A percentile compares a stretch with the other conserved stretches of the same genome.
phyloP scores from a whole-genome alignment of 2,888 invertebrate species.

The Blastobasis adustella region DNA sequence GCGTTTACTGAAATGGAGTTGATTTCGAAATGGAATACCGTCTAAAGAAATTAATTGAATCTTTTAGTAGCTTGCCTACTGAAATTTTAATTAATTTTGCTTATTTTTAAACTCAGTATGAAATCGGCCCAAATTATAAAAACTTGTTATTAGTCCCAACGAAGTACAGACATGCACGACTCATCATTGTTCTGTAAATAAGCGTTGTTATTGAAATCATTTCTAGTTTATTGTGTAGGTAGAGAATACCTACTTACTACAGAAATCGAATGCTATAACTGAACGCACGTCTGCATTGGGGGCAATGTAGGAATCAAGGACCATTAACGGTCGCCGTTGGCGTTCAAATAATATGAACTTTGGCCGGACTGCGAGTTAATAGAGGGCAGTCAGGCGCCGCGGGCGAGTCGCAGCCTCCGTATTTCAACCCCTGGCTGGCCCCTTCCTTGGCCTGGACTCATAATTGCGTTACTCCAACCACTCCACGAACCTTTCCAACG shows the following conservation, averaged over 20 bases:
- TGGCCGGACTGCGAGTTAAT: slow-evolving; percentile 2
- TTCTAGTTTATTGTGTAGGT: neutral
- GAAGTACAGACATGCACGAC: neutral
- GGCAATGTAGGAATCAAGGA: neutral
- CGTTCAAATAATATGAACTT: slow-evolving; percentile 1
- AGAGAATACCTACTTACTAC: neutral
- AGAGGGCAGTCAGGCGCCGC: neutral
- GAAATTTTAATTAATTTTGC: no score
- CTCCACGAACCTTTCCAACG: no score
- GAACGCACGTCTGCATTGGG: neutral
- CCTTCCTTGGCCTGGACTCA: neutral
- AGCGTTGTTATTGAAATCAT: neutral
- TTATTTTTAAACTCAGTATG: no score
- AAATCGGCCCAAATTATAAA: neutral
- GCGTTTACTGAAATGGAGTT: no score
- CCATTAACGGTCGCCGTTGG: neutral
- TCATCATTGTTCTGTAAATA: neutral
- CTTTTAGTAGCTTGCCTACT: no score
- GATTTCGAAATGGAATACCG: no score
- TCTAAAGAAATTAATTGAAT: no score
- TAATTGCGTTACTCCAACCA: neutral
- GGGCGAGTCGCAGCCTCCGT: neutral
- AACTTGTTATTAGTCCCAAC: neutral
- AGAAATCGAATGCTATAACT: no score
- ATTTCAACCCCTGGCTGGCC: neutral